A percentile compares a stretch with the other conserved stretches of the same genome.
phyloP scores from a whole-genome alignment of 2,888 invertebrate genomes.

The Escarpia spicata region DNA sequence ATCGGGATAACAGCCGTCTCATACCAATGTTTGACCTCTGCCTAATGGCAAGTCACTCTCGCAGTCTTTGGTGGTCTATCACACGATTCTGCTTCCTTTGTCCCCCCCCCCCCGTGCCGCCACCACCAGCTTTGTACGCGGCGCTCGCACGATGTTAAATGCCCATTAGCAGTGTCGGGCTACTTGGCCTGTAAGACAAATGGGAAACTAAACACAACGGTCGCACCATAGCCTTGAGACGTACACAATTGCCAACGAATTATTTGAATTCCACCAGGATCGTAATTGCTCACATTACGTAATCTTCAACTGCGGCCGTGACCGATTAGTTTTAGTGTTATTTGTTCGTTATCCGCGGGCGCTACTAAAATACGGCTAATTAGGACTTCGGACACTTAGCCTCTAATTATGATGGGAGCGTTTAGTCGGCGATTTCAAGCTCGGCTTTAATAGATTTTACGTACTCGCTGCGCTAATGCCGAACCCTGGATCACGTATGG shows the following conservation, averaged over 20 bases:
- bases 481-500: neutral
- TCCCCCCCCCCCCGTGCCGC: neutral
- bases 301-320: neutral
- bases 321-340: neutral
- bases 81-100: neutral
- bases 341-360: neutral
- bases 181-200: neutral
- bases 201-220: conserved; percentile 16
- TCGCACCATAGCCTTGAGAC: neutral
- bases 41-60: neutral
- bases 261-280: neutral
- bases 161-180: neutral
- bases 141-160: neutral
- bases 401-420: neutral
- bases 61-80: neutral
- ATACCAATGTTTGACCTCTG: too few species aligned
- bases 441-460: neutral
- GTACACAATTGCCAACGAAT: neutral
- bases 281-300: neutral
- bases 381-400: neutral
- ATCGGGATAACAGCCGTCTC: too few species aligned
- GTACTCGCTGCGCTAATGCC: neutral
- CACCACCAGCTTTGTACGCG: neutral
- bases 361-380: neutral
- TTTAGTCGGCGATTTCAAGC: neutral